Conservation (phyloP, 2,888 invertebrate genomes). For the Dolomedes plantarius region DNA sequence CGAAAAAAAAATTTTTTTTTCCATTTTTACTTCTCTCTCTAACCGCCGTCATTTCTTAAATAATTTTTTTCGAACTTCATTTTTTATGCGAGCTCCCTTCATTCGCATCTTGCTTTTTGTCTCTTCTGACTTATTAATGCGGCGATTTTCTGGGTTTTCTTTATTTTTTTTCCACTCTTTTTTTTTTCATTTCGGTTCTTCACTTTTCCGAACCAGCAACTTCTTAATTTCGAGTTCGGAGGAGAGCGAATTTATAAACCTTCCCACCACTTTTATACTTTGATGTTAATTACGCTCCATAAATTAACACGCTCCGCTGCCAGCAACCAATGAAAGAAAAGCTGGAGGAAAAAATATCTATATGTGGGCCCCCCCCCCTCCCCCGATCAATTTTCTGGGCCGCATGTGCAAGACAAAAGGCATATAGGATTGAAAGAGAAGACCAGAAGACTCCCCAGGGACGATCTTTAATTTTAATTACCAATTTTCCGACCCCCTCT, state of each 20-base stretch:
- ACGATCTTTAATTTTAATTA: constrained; percentile 1
- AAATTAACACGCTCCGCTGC: constrained; percentile 62
- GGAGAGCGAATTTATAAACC: constrained; percentile 62
- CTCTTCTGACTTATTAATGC: constrained; percentile 68
- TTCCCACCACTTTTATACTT: constrained; percentile 68
- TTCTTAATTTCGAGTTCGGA: constrained; percentile 62
- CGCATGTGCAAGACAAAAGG: constrained; percentile 59
- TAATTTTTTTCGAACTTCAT: constrained; percentile 22
- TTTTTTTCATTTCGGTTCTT: constrained; percentile 40
- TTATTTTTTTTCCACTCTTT: constrained; percentile 34
- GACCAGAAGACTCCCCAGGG: constrained; percentile 1
- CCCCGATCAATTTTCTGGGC: constrained; percentile 67
- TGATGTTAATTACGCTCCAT: constrained; percentile 71
- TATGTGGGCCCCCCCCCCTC: constrained; percentile 22
- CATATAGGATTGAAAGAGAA: constrained; percentile 17
- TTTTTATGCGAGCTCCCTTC: constrained; percentile 7
- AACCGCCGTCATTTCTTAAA: constrained; percentile 18
- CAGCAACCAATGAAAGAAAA: constrained; percentile 53
- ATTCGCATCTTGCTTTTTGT: constrained; percentile 66
- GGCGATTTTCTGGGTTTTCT: constrained; percentile 44
- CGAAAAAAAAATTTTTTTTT: constrained; percentile 23
- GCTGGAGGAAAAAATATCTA: constrained; percentile 35
- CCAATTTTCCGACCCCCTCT: background rate
- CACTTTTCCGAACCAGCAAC: constrained; percentile 59
- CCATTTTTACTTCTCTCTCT: background rate